phyloP scores from a whole-genome alignment of 1,140 invertebrate genomes.

The Brachystomella parvula region DNA sequence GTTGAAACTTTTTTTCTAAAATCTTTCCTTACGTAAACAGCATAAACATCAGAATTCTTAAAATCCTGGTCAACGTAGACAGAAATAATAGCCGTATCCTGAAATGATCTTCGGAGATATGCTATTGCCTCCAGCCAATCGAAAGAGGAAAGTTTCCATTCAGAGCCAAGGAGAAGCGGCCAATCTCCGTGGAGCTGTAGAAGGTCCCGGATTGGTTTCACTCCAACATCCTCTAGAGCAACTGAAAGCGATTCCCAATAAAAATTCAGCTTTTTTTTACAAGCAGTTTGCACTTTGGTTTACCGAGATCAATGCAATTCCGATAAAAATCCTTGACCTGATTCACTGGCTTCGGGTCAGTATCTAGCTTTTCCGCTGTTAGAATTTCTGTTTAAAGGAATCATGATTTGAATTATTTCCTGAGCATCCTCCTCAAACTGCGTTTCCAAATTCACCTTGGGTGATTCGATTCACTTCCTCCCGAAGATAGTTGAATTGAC shows the following conservation, averaged over 20 bases:
- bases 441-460: slow-evolving; percentile 23
- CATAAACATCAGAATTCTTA: slow-evolving; percentile 74
- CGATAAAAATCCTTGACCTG: slow-evolving; percentile 69
- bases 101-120: slow-evolving; percentile 60
- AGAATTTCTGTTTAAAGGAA: slow-evolving; percentile 39
- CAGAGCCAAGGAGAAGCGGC: slow-evolving; percentile 54
- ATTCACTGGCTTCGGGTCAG: slow-evolving; percentile 39
- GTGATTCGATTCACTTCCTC: slow-evolving; percentile 30
- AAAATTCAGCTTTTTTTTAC: neutral
- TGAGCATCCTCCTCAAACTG: neutral
- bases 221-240: slow-evolving; percentile 14
- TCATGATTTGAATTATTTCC: neutral
- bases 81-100: slow-evolving; percentile 72
- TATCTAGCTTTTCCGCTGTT: slow-evolving; percentile 36
- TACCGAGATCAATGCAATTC: slow-evolving; percentile 74
- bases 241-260: slow-evolving; percentile 1
- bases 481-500: slow-evolving; percentile 28
- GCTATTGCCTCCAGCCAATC: slow-evolving; percentile 68
- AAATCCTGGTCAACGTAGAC: slow-evolving; percentile 82
- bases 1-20: neutral
- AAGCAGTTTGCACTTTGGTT: neutral
- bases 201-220: slow-evolving; percentile 10
- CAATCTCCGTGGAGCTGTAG: slow-evolving; percentile 39
- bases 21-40: slow-evolving; percentile 60
- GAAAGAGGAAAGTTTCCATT: slow-evolving; percentile 54